Conservation (phyloP, 2,888 invertebrate genomes). For the Ctenicera cuprea region DNA sequence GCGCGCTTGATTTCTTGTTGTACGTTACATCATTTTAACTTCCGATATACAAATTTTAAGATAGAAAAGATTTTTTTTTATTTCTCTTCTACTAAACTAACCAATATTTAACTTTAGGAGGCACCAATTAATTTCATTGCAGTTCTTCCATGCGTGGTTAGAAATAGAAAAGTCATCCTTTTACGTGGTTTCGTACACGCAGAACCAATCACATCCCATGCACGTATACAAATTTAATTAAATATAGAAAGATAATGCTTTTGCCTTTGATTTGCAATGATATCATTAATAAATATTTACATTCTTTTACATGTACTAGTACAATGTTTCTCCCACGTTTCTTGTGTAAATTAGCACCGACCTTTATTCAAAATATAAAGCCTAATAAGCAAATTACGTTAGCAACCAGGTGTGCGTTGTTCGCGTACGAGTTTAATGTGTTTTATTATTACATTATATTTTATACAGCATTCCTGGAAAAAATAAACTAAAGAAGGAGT, state of each 20-base stretch:
- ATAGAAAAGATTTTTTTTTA: too few species aligned
- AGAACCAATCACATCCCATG: slow-evolving; percentile 14
- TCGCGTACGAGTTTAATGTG: slow-evolving; percentile 19
- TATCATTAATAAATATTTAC: slow-evolving; percentile 32
- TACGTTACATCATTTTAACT: too few species aligned
- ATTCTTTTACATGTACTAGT: slow-evolving; percentile 27
- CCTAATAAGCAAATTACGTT: slow-evolving; percentile 37
- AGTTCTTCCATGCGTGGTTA: slow-evolving; percentile 24
- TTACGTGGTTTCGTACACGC: slow-evolving; percentile 7
- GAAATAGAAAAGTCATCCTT: slow-evolving; percentile 8
- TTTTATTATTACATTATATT: slow-evolving; percentile 31
- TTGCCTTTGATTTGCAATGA: slow-evolving; percentile 32
- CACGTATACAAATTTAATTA: slow-evolving; percentile 24
- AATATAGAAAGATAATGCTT: slow-evolving; percentile 21
- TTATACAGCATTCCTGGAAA: slow-evolving; percentile 41
- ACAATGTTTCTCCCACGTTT: slow-evolving; percentile 25
- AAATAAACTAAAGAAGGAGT: slow-evolving; percentile 24
- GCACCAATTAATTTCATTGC: background rate
- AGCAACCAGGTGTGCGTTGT: slow-evolving; percentile 28
- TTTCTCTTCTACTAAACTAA: too few species aligned
- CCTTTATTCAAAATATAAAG: slow-evolving; percentile 38
- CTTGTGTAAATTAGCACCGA: slow-evolving; percentile 29
- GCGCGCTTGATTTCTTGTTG: too few species aligned
- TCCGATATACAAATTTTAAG: too few species aligned
- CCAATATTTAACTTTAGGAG: background rate